Base-by-base conservation (phyloP, 2,113 vertebrate genomes). In the Pseudorhombus dupliciocellatus region DNA sequence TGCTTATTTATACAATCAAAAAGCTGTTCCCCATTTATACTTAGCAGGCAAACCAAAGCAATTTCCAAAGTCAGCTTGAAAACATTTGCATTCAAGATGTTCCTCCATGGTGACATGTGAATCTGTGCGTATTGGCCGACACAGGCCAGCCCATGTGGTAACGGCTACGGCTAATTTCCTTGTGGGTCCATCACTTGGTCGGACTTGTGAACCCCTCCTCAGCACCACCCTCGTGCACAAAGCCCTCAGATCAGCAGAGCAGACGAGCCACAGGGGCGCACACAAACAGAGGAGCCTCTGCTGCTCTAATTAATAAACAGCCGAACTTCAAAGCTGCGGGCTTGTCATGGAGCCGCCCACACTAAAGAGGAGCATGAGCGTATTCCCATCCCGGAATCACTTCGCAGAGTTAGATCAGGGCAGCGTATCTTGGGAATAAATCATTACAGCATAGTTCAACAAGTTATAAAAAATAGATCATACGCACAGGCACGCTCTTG, bases 301-400 rank as follows among this genome's bases (percentile, higher is more conserved):
- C 69, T 79, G 86, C 84, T 88, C 73, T 88, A 89, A 90, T 90
- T 87, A 90, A 90, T 88, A 89, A 90, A 89, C 83, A 89, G 80
- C 74, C 73, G 68, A 82, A 74, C 82, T 87, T 91, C 80, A 91
- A 90, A 90, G 85, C 57, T 30, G 16, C 37, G 51, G 53, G 77
- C 55, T 81, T 76, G 83, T 86, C 80, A 64, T 50, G 64, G 79
- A 79, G 65, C 70, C 25, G 37, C 79, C 79, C 82, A 73, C 73
- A 71, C 59, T 70, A 78, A 85, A 84, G 65, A 74, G 71, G 9
- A 67, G 66, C 71, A 52, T 75, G 66, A 84, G 55, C 59, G 51
- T 70, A 61, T 81, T 79, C 73, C 67, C 67, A 74, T 71, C 75
- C 55, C 34, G 46, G 50, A 89, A 71, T 69, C 72, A 44, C 69